Base-by-base conservation (phyloP, 2,797 vertebrate genomes). In the Lutjanus argentimaculatus region DNA sequence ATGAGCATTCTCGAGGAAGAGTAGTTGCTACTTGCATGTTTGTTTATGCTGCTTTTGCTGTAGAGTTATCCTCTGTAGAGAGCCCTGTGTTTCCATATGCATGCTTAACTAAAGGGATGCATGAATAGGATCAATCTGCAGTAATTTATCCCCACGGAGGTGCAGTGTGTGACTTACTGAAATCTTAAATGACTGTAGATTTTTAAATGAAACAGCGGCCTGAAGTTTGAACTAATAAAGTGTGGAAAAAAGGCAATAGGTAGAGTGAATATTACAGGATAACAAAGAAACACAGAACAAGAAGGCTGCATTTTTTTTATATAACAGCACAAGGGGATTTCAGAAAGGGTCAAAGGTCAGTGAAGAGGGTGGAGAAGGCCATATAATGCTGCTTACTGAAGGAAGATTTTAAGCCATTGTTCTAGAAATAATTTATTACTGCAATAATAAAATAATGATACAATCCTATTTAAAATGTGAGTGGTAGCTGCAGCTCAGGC, bases 1-100 rank as follows among this genome's bases (percentile, higher is more conserved):
- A 72, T 43, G n/a, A 58, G 67, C 65, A 75, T 74, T 83, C 67
- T 65, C 15, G 10, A 80, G 59, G 58, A 80, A 80, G 17, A 84
- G 13, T 83, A 85, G 75, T 74, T 72, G 73, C 84, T 84, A 65
- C 40, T 67, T 92, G 92, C 91, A 95, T 94, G 94, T 91, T 85
- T 80, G 70, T 90, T 81, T 86, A 72, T 79, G 83, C 77, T 87
- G 83, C 85, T 89, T 85, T 84, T 69, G 73, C 77, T 80, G 78
- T 92, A 88, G 75, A 85, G 66, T 16, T 51, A 17, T n/a, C 62
- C 78, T 58, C 36, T n/a, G 43, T 81, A 89, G 85, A 82, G 76
- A 81, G 56, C 67, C 73, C 45, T 70, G 73, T 69, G 83, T 77
- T 62, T 80, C 64, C 76, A 69, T 86, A 65, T 90, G 94, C 95